phyloP scores from a whole-genome alignment of 2,113 vertebrate species.

The Solenodon paradoxus region DNA sequence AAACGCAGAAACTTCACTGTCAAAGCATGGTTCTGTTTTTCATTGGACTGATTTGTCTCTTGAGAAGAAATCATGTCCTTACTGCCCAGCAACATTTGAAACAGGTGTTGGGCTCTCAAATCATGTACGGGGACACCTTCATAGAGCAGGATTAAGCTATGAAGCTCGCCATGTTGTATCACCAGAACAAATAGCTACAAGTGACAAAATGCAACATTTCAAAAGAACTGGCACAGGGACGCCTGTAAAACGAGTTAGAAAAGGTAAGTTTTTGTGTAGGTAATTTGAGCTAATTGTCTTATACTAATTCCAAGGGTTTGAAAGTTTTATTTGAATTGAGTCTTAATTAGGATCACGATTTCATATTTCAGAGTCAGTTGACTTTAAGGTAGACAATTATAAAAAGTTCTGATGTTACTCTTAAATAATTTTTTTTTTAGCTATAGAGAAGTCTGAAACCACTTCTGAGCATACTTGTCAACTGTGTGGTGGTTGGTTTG shows the following conservation, averaged over 20 bases:
- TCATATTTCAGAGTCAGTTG: constrained; percentile 52
- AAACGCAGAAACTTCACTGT: constrained; percentile 83
- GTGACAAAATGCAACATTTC: constrained; percentile 91
- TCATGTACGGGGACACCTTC: constrained; percentile 94
- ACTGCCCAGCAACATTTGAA: constrained; percentile 94
- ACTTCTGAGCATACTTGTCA: constrained; percentile 91
- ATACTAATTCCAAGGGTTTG: constrained; percentile 28
- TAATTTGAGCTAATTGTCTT: constrained; percentile 6
- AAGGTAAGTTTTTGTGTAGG: constrained; percentile 85
- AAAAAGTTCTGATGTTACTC: constrained; percentile 65
- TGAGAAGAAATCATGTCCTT: constrained; percentile 92
- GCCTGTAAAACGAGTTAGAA: constrained; percentile 88
- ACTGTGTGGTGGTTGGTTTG: constrained; percentile 93
- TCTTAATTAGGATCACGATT: constrained; percentile 48
- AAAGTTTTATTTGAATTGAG: constrained; percentile 48
- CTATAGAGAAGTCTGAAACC: constrained; percentile 90
- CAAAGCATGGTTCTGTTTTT: constrained; percentile 87
- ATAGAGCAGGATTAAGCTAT: constrained; percentile 93
- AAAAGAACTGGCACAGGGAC: constrained; percentile 88
- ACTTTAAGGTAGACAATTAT: constrained; percentile 41
- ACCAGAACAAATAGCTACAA: constrained; percentile 93
- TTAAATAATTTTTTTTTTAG: constrained; percentile 81
- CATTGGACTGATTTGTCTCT: constrained; percentile 88
- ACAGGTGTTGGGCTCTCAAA: constrained; percentile 95
- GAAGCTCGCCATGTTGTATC: constrained; percentile 95